Evolutionary conservation across 2,888 invertebrate species (phyloP).

Genomic region (Acleris cristana): DNA sequence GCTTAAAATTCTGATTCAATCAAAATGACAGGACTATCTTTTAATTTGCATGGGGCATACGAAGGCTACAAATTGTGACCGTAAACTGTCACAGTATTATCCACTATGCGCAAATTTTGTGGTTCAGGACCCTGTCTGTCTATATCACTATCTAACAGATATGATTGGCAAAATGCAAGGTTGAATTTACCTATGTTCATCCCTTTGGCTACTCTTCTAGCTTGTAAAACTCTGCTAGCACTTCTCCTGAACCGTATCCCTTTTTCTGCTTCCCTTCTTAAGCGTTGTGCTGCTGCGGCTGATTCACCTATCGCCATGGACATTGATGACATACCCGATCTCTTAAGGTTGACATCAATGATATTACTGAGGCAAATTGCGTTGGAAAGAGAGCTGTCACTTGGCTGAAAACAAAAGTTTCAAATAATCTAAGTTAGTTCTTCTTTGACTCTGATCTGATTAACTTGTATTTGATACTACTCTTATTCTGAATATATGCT

Average conservation of each 20-base stretch:
- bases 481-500: not conserved
- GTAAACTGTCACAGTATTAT: no score
- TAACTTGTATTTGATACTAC: not conserved
- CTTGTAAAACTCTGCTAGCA: slow-evolving; percentile 75
- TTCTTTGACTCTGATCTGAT: no score
- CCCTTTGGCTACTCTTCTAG: slow-evolving; percentile 72
- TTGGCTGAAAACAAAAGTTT: slow-evolving; percentile 59
- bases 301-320: slow-evolving; percentile 76
- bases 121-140: not conserved
- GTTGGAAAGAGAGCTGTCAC: slow-evolving; percentile 69
- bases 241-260: slow-evolving; percentile 75
- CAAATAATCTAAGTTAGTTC: not conserved
- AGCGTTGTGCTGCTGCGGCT: slow-evolving; percentile 72
- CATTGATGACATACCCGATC: slow-evolving; percentile 75
- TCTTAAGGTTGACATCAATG: slow-evolving; percentile 72
- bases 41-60: no score
- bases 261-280: slow-evolving; percentile 75
- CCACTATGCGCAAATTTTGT: no score
- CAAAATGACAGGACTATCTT: no score
- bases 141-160: not conserved
- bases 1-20: no score
- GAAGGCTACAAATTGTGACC: no score
- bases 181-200: slow-evolving; percentile 71
- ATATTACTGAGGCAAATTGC: slow-evolving; percentile 77
- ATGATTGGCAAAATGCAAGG: not conserved